Base-by-base conservation (phyloP, 2,797 vertebrate species). In the Masticophis lateralis region DNA sequence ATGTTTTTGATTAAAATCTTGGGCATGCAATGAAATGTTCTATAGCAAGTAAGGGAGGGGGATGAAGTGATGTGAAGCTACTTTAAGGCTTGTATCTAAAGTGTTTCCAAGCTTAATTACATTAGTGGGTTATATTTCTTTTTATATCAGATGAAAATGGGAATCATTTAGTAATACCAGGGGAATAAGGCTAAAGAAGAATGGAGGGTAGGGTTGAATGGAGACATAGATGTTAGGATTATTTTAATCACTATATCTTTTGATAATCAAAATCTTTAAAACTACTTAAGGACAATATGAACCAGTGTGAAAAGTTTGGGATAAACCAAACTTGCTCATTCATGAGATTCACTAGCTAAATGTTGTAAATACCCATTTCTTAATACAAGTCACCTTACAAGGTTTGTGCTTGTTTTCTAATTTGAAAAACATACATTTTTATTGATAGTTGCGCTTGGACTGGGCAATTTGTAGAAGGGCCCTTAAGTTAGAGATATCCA, bases 121-220 rank as follows among this genome's bases (percentile, higher is more conserved):
- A 92, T 66, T 95, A 91, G 88, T 89, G 16, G 7, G 90, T 55
- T 94, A 92, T 92, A 18, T 91, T 90, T 0, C 92, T 93, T 63
- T 32, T 94, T 94, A 14, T 86, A 57, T 47, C n/a, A 51, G 51
- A 37, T 90, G 89, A 95, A 95, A 94, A 93, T 11, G 8, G 91
- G 87, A 94, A 94, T 92, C 90, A 51, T 0, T 56, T 87, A 60
- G 28, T 28, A 91, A 95, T 94, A 93, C 3, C 2, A 91, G 92
- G 91, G 16, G 28, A 92, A 10, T 94, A 89, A 94, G 91, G 27
- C 11, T 0, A 90, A 74, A 87, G 37, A 53, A 25, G 16, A 55
- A 53, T 1, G 56, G 4, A 0, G 1, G 7, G 1, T 5, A 5
- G 55, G 28, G 16, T 60, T 51, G 32, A n/a, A 86, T 43, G 14